A percentile compares a stretch with the other conserved stretches of the same genome.
These are phyloP conservation scores for Eueremaeus valkanovi DNA, from an alignment of 2,888 invertebrate genomes.

Conservation along the genomic window DNA sequence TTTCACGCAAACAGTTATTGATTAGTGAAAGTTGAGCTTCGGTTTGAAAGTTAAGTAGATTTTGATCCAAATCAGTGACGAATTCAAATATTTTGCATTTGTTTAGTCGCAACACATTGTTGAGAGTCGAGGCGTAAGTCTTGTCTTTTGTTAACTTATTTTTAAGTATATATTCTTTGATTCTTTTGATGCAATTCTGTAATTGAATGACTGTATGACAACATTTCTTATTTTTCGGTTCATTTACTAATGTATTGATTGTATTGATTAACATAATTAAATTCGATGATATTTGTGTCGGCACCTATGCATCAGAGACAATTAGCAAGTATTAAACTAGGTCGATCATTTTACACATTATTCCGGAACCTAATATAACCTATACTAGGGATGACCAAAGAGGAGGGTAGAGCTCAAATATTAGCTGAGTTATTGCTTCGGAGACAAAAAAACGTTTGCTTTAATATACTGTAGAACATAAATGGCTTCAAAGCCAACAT, in stretches of 20 bases:
- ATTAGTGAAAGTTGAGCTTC: slow-evolving; percentile 21
- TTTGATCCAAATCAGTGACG: background rate
- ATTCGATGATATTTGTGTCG: slow-evolving; percentile 7
- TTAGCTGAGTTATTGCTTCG: too few species aligned
- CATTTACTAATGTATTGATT: slow-evolving; percentile 13
- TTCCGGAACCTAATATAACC: too few species aligned
- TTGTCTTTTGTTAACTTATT: background rate
- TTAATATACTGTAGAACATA: too few species aligned
- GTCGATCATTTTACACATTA: too few species aligned
- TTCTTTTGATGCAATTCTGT: background rate
- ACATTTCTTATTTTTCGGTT: background rate
- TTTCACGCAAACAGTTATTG: background rate
- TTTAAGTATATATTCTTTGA: slow-evolving; percentile 15
- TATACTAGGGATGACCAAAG: too few species aligned
- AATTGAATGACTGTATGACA: slow-evolving; percentile 23
- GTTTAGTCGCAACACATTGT: background rate
- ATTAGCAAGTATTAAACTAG: too few species aligned
- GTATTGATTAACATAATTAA: background rate
- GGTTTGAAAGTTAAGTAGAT: slow-evolving; percentile 18
- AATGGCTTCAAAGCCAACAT: too few species aligned
- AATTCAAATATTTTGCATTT: slow-evolving; percentile 19
- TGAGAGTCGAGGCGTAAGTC: background rate
- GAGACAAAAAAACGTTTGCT: too few species aligned
- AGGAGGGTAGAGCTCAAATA: too few species aligned
- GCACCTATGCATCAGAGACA: background rate